Evolutionary conservation across 2,888 invertebrate genomes (phyloP), one percentile per base, ranked within the genome.

Genomic region (Polymixis lichenea): DNA sequence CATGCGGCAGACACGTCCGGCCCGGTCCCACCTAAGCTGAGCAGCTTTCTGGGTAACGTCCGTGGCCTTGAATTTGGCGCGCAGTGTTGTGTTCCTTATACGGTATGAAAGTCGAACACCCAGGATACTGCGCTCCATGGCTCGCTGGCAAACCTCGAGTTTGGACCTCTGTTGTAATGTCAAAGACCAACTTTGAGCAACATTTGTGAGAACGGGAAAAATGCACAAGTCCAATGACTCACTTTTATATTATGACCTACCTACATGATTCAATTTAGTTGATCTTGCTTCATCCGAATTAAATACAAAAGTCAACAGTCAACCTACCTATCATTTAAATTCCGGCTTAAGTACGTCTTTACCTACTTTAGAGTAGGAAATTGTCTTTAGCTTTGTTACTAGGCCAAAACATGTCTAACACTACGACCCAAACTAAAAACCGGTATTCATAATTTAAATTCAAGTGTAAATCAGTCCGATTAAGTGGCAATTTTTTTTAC

Each of bases 401-500:
- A 69, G 28, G 22, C 28, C 43, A 43, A 55, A 65, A 28, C 46
- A 49, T 65, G 65, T 49, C 4, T 65, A n/a, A 65, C n/a, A 19
- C 11, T 25, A 15, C 64, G 19, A 11, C 19, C 25, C 0, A 25
- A 13, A 28, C 8, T 22, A 8, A 22, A 28, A 49, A 65, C 65
- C 28, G 22, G 49, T 64, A 64, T 19, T 46, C 25, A 19, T 61
- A 25, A 25, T 43, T 43, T 64, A 11, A 65, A 49, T 22, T 28
- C 25, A 25, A 65, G 0, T 22, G 13, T 22, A 65, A 49, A 0
- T 65, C 25, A 13, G 7, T 25, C 28, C 49, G 8, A 49, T 65
- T 65, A 25, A 43, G n/a, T 17, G 17, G 1, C 19, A 49, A 62
- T 28, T 62, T 62, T 70, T 67, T 70, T 43, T n/a, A n/a, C 53